Conservation (phyloP, 2,113 vertebrate species). For the Cavia aperea region DNA sequence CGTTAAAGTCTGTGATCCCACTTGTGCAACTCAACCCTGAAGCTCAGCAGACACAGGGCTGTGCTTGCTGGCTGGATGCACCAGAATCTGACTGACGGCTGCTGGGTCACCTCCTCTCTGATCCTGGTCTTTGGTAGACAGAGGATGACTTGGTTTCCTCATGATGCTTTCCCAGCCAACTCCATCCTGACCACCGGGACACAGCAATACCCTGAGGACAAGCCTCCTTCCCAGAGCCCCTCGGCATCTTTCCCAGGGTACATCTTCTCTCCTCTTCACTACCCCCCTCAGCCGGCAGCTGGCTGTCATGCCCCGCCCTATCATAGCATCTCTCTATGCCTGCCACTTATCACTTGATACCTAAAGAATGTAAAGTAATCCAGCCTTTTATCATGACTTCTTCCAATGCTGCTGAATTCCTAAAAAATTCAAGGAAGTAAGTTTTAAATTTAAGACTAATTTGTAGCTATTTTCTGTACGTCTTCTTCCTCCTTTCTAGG, state of each 20-base stretch:
- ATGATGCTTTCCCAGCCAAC: rapidly evolving
- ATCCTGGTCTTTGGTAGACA: neutral
- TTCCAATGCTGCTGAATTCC: neutral
- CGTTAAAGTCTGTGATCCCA: neutral
- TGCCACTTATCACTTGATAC: neutral
- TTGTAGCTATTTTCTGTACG: neutral
- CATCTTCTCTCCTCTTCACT: neutral
- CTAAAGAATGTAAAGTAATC: neutral
- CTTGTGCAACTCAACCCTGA: neutral
- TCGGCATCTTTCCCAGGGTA: neutral
- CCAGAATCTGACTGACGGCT: neutral
- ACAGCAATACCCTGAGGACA: neutral
- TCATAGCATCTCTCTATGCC: neutral
- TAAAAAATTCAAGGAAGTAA: neutral
- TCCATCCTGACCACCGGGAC: no score
- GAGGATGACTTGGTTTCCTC: neutral
- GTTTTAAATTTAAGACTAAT: neutral
- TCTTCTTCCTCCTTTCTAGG: neutral
- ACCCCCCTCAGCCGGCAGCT: neutral
- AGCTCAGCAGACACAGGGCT: neutral
- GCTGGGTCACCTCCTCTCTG: neutral
- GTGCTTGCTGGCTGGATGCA: neutral
- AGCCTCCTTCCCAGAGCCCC: neutral
- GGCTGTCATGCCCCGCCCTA: neutral
- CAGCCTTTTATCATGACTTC: neutral